Evolutionary conservation across 2,113 vertebrate genomes (phyloP).

Genomic region (Grallaria varia): DNA sequence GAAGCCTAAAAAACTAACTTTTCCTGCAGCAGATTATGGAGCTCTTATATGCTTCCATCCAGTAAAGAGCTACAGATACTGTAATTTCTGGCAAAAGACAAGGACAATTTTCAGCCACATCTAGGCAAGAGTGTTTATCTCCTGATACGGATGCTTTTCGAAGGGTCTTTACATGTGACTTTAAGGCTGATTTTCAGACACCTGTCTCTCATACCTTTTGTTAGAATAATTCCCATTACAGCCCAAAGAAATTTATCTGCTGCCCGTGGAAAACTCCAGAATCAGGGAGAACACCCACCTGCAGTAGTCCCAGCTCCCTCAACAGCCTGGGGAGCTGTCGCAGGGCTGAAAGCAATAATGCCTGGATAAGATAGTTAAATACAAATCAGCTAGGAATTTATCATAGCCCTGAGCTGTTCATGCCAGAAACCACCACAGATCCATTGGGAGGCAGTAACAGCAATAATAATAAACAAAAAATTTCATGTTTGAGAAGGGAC

Average conservation of each 20-base stretch:
- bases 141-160: neutral
- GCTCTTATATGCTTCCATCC: neutral
- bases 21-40: neutral
- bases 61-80: neutral
- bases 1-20: neutral
- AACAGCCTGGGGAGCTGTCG: neutral
- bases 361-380: neutral
- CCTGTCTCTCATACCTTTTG: neutral
- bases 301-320: neutral
- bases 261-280: neutral
- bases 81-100: neutral
- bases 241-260: neutral
- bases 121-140: neutral
- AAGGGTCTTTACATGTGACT: neutral
- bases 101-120: neutral
- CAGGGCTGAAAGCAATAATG: neutral
- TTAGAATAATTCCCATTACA: neutral
- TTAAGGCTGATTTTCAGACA: neutral
- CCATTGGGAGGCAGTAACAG: neutral
- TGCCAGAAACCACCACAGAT: neutral
- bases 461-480: neutral
- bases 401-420: neutral
- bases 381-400: neutral
- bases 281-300: neutral
- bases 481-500: neutral